Evolutionary conservation across 2,797 vertebrate species (phyloP).

Genomic region (Yasuhikotakia modesta): DNA sequence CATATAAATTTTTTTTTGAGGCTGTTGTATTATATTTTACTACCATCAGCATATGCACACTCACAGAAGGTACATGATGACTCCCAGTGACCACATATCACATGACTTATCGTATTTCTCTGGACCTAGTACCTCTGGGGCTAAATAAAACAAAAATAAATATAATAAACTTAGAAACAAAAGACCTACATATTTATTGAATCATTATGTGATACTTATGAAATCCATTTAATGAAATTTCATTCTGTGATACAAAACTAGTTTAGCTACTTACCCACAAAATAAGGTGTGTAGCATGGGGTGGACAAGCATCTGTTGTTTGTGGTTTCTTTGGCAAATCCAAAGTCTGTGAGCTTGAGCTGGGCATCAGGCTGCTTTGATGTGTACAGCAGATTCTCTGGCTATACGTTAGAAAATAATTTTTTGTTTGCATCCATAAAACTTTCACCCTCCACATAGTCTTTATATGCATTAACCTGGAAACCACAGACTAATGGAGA

Average conservation of each 20-base stretch:
- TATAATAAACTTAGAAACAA: conserved; percentile 43
- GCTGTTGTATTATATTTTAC: conserved; percentile 1
- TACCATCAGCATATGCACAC: conserved; percentile 61
- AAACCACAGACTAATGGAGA: too few relatives aligned
- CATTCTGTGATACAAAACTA: conserved; percentile 1
- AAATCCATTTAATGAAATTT: neutral
- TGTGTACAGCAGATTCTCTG: conserved; percentile 89
- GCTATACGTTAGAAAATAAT: conserved; percentile 68
- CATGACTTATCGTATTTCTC: conserved; percentile 92
- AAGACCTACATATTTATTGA: conserved; percentile 14
- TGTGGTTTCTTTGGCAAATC: conserved; percentile 91
- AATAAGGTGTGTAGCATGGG: conserved; percentile 89
- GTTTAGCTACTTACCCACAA: conserved; percentile 80
- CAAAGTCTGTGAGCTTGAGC: conserved; percentile 89
- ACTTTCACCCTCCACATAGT: neutral
- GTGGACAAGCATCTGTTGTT: conserved; percentile 87
- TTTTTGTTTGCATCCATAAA: neutral
- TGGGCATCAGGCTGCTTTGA: conserved; percentile 83
- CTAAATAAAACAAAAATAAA: conserved; percentile 64
- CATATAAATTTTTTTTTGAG: neutral
- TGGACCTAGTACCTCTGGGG: conserved; percentile 86
- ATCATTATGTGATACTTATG: neutral
- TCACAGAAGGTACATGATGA: conserved; percentile 92
- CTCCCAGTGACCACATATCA: conserved; percentile 89
- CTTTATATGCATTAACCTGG: too few relatives aligned